Percentiles rank a stretch among this genome's conserved stretches.
phyloP scores from a whole-genome alignment of 2,888 invertebrate species.

The Dorcus hopei region DNA sequence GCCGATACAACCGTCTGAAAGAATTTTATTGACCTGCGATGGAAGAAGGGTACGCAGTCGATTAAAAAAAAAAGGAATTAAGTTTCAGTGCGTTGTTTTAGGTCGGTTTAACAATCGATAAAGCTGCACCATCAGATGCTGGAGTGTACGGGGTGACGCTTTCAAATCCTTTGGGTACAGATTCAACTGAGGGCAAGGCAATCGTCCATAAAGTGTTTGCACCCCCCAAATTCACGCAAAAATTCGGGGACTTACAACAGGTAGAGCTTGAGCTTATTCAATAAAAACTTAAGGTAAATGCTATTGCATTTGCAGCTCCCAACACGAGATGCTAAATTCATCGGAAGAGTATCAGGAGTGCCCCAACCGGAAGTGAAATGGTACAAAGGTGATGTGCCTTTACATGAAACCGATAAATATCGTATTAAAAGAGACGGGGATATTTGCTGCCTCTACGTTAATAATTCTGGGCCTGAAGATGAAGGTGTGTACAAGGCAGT shows the following conservation, averaged over 20 bases:
- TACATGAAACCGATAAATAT: constrained; percentile 70
- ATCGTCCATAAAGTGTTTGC: constrained; percentile 77
- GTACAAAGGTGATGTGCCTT: constrained; percentile 78
- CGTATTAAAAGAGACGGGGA: constrained; percentile 76
- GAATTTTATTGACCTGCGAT: constrained; percentile 74
- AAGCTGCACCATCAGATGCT: constrained; percentile 67
- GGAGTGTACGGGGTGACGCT: constrained; percentile 76
- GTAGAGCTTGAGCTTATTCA: constrained; percentile 37
- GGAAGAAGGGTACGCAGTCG: constrained; percentile 62
- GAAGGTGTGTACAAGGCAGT: constrained; percentile 73
- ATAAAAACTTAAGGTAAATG: background rate
- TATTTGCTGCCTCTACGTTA: constrained; percentile 70
- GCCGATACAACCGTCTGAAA: constrained; percentile 63
- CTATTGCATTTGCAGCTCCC: constrained; percentile 55
- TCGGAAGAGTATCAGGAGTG: constrained; percentile 75
- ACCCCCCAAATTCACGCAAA: constrained; percentile 77
- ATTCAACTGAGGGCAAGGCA: constrained; percentile 65
- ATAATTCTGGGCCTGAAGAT: constrained; percentile 65
- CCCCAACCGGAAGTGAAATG: constrained; percentile 83
- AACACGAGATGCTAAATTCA: constrained; percentile 77
- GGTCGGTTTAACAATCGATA: constrained; percentile 70
- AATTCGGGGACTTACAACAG: constrained; percentile 65
- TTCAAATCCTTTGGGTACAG: constrained; percentile 74
- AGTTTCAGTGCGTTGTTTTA: constrained; percentile 39
- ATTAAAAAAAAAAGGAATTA: background rate